Evolutionary conservation across 2,113 vertebrate species (phyloP).

Genomic region (Grammomys dolichurus): DNA sequence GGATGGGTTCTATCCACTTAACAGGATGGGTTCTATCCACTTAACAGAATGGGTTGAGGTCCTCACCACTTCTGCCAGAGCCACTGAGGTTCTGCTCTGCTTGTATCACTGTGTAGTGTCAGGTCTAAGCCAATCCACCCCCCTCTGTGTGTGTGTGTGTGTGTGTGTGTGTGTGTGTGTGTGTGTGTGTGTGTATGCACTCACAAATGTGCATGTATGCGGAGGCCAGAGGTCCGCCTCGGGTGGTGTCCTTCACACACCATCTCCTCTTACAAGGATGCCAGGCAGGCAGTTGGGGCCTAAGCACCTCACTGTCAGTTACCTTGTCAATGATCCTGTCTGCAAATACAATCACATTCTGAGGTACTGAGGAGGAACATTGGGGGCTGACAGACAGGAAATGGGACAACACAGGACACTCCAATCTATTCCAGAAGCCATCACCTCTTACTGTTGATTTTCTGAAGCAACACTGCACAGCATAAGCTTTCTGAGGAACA

Average conservation of each 20-base stretch:
- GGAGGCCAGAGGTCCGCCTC: neutral
- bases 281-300: neutral
- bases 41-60: neutral
- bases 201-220: neutral
- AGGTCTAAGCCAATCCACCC: neutral
- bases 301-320: neutral
- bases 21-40: neutral
- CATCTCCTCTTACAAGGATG: neutral
- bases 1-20: neutral
- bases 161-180: too few relatives aligned
- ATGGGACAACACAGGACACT: neutral
- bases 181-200: too few relatives aligned
- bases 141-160: too few relatives aligned
- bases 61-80: neutral
- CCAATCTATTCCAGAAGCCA: neutral
- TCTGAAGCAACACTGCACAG: neutral
- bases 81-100: neutral
- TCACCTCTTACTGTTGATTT: neutral
- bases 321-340: neutral
- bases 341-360: neutral
- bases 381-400: neutral
- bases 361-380: neutral
- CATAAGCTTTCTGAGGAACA: conserved; percentile 70
- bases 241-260: neutral
- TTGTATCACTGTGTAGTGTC: neutral